Evolutionary conservation across 2,888 invertebrate species (phyloP).

Genomic region (Cephus runcator): DNA sequence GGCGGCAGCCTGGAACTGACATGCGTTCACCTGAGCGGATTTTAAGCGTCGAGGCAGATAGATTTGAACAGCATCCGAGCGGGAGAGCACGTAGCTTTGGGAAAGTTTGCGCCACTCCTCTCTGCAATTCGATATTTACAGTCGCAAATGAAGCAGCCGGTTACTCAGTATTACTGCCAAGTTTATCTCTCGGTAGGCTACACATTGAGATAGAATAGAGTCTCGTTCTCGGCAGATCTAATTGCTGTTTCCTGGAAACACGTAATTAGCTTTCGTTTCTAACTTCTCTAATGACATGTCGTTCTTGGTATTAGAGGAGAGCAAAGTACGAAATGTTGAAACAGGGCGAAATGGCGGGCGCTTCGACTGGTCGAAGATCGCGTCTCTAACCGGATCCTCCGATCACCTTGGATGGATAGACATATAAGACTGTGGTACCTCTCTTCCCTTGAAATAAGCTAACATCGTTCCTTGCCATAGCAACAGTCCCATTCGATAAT

Average conservation of each 20-base stretch:
- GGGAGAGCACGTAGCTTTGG: background rate
- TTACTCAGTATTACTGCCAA: background rate
- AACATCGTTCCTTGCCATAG: background rate
- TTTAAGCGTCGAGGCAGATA: background rate
- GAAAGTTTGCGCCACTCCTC: background rate
- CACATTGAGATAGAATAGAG: background rate
- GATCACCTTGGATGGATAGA: too few species aligned
- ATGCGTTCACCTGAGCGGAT: background rate
- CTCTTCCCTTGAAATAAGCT: background rate
- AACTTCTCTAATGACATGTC: background rate
- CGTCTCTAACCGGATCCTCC: background rate
- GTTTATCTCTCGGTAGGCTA: background rate
- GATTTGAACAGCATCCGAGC: background rate
- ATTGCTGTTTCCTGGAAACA: background rate
- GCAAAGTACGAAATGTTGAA: background rate
- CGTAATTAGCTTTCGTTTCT: background rate
- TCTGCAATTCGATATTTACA: background rate
- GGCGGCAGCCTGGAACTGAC: background rate
- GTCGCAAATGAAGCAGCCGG: background rate
- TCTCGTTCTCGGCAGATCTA: background rate
- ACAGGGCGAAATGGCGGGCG: background rate
- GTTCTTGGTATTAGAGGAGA: background rate
- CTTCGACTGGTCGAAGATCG: background rate
- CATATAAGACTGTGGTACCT: too few species aligned
- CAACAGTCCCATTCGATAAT: background rate